Evolutionary conservation across 2,888 invertebrate species (phyloP), one percentile per base, ranked within the genome.

Genomic region (Liodrosophila aerea): DNA sequence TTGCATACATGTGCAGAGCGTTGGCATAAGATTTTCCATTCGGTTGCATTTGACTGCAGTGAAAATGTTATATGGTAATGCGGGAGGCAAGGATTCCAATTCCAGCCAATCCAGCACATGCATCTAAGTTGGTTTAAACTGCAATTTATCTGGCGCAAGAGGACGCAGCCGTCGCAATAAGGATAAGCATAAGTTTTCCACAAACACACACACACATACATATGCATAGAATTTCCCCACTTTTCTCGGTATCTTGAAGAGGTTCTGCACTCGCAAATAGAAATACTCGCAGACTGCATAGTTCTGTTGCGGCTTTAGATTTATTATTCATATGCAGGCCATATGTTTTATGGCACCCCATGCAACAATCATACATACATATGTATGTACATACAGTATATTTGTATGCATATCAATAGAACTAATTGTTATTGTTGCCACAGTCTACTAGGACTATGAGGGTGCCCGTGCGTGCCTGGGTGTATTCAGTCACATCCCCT

Each of bases 71-170:
- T 58, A 63, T 54, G 61, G 63, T 61, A 70, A 51, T 69, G 58
- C 58, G 22, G 22, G 22, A 5, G 22, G 22, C 22, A 5, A 5
- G 22, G 22, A 22, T 22, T 22, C 3, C 22, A 22, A 22, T n/a
- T n/a, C n/a, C 22, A 22, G 22, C 22, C 22, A 5, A 64, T 61
- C 64, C 64, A 58, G 61, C 85, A 78, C 85, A 85, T 85, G 85
- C 76, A 73, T 62, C 73, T 73, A 82, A 80, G 76, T 82, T 57
- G 85, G 83, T 67, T 80, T 80, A 75, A 82, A 67, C 82, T 82
- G 85, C 83, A 80, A 80, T 80, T 80, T 80, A 80, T 80, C 78
- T 85, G 71, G 65, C 65, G 65, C 70, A 59, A 56, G 58, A 64
- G 76, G 61, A 52, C 49, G 30, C 37, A 68, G 53, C 46, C 52